Conservation (phyloP, 2,888 invertebrate species). For the Cryptocephalus primarius region DNA sequence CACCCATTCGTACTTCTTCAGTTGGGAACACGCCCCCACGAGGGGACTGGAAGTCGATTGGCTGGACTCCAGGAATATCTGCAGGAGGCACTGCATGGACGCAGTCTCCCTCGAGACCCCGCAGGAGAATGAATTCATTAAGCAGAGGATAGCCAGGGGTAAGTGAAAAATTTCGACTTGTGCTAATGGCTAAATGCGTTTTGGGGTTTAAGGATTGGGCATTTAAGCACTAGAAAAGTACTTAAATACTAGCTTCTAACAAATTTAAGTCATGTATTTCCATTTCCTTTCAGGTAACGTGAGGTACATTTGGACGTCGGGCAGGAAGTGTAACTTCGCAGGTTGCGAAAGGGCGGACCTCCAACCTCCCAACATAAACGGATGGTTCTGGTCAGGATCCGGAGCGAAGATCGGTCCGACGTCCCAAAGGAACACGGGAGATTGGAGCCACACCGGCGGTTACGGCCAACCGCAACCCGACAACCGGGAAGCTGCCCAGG, state of each 20-base stretch:
- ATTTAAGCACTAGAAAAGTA: no score
- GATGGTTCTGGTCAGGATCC: slow-evolving; percentile 92
- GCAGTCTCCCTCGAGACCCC: slow-evolving; percentile 84
- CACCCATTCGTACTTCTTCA: slow-evolving; percentile 87
- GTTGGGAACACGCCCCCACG: slow-evolving; percentile 80
- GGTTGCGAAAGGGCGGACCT: slow-evolving; percentile 75
- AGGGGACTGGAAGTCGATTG: slow-evolving; percentile 73
- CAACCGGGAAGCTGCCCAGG: slow-evolving; percentile 82
- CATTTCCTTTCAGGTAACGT: slow-evolving; percentile 8
- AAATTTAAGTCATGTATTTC: no score
- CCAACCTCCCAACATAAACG: slow-evolving; percentile 75
- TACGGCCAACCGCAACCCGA: slow-evolving; percentile 82
- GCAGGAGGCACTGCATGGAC: slow-evolving; percentile 88
- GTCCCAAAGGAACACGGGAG: slow-evolving; percentile 77
- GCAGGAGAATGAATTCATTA: slow-evolving; percentile 83
- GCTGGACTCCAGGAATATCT: slow-evolving; percentile 84
- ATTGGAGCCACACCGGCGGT: slow-evolving; percentile 83
- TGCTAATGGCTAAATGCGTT: no score
- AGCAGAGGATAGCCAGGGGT: slow-evolving; percentile 70
- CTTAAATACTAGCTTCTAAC: no score
- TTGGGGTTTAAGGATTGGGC: no score
- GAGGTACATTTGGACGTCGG: slow-evolving; percentile 83
- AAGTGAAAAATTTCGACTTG: background rate
- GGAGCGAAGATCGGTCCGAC: slow-evolving; percentile 86
- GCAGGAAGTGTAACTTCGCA: slow-evolving; percentile 85